Evolutionary conservation across 2,113 vertebrate species (phyloP).

Genomic region (Notiomystis cincta): DNA sequence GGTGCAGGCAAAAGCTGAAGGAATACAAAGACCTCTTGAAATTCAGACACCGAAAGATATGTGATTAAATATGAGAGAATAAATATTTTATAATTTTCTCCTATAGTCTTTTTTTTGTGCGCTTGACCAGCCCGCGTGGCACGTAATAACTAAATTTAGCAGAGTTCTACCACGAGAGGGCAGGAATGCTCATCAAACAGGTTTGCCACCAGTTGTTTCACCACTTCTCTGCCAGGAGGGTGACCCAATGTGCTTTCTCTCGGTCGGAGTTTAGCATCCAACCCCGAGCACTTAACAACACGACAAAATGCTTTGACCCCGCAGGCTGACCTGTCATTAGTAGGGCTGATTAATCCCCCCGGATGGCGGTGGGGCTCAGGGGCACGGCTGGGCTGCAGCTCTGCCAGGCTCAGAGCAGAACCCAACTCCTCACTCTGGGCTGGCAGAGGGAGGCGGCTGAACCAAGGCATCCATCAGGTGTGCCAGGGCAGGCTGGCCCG

Average conservation of each 20-base stretch:
- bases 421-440: neutral
- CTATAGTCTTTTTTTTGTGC: neutral
- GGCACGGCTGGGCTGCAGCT: neutral
- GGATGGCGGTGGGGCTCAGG: neutral
- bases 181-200: slow-evolving; percentile 40
- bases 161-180: slow-evolving; percentile 59
- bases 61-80: neutral
- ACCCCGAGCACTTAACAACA: neutral
- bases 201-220: neutral
- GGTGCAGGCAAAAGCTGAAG: neutral
- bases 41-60: accelerated
- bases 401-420: neutral
- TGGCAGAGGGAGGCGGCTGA: neutral
- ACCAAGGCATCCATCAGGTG: neutral
- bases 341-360: neutral
- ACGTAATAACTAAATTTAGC: neutral
- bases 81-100: neutral
- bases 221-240: neutral
- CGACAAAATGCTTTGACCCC: slow-evolving; percentile 15
- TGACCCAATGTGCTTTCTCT: neutral
- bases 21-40: neutral
- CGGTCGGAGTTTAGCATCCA: neutral
- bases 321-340: neutral
- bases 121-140: neutral
- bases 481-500: neutral